A percentile compares a stretch with the other conserved stretches of the same genome.
These are phyloP conservation scores for Plectrocnemia conspersa DNA, from an alignment of 1,140 invertebrate species.

Conservation along the genomic window DNA sequence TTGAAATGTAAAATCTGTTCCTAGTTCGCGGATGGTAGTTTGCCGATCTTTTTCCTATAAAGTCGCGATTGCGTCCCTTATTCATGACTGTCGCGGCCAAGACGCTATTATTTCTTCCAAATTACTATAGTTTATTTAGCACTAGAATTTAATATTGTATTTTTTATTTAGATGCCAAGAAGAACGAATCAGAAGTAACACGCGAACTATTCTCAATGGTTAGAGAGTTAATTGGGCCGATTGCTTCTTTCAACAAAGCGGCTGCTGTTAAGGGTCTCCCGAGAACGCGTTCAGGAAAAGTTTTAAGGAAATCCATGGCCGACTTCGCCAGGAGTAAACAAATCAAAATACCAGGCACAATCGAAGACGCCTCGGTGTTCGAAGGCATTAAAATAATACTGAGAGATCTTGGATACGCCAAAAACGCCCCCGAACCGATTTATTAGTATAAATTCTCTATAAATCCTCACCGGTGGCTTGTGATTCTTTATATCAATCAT, in stretches of 20 bases:
- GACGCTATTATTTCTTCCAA: too few species aligned
- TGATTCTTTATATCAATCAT: too few species aligned
- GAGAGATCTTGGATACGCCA: slow-evolving; percentile 70
- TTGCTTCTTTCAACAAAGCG: slow-evolving; percentile 78
- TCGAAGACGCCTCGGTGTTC: slow-evolving; percentile 83
- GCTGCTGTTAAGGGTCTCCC: slow-evolving; percentile 75
- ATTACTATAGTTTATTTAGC: slow-evolving; percentile 4
- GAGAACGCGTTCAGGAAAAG: slow-evolving; percentile 75
- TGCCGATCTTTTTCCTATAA: too few species aligned
- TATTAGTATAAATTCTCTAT: too few species aligned
- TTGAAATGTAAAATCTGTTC: too few species aligned
- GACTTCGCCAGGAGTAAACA: slow-evolving; percentile 74
- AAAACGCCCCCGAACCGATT: slow-evolving; percentile 65
- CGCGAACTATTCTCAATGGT: slow-evolving; percentile 68
- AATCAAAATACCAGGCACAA: slow-evolving; percentile 77
- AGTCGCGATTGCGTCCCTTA: too few species aligned
- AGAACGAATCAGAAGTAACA: slow-evolving; percentile 57
- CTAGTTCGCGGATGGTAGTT: too few species aligned
- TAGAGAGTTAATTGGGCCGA: slow-evolving; percentile 78
- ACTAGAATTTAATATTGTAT: slow-evolving; percentile 11
- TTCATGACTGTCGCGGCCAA: too few species aligned
- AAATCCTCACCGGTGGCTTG: too few species aligned
- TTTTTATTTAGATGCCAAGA: slow-evolving; percentile 46
- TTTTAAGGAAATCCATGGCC: slow-evolving; percentile 78
- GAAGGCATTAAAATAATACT: slow-evolving; percentile 67